Conservation (phyloP, 2,113 vertebrate genomes). For the Pelobates fuscus region DNA sequence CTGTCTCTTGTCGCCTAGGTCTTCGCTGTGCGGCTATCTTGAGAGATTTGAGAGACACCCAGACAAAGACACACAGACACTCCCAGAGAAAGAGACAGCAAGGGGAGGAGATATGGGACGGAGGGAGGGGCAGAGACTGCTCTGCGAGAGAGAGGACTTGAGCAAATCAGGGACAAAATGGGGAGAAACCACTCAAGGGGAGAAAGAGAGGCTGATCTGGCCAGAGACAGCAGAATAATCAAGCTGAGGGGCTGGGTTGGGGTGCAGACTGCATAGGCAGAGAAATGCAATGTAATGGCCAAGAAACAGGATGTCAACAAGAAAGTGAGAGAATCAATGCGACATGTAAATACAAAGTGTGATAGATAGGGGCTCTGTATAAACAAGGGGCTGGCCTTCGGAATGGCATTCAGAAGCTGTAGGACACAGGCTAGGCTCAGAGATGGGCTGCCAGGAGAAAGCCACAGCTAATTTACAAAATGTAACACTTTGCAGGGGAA, state of each 20-base stretch:
- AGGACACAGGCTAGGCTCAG: no score
- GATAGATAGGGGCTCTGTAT: background rate
- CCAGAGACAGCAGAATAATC: background rate
- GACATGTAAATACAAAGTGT: background rate
- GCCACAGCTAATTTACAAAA: background rate
- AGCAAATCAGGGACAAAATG: no score
- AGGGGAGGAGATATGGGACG: slow-evolving; percentile 27
- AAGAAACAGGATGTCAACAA: background rate
- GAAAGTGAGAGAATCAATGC: background rate
- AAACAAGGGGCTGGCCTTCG: no score
- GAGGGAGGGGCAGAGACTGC: background rate
- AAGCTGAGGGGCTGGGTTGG: background rate
- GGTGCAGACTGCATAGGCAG: background rate
- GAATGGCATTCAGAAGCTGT: no score
- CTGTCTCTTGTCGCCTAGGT: background rate
- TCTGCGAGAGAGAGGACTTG: background rate
- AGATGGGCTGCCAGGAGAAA: background rate
- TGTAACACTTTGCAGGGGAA: background rate
- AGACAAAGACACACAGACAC: slow-evolving; percentile 47
- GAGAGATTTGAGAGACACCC: slow-evolving; percentile 40
- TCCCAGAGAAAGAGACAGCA: slow-evolving; percentile 44
- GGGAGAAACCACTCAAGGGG: background rate
- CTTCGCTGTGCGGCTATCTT: slow-evolving; percentile 39
- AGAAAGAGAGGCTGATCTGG: background rate
- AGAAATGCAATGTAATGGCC: background rate